Evolutionary conservation across 2,888 invertebrate species (phyloP), one percentile per base, ranked within the genome.

Genomic region (Rhimphoctona megacephalus): DNA sequence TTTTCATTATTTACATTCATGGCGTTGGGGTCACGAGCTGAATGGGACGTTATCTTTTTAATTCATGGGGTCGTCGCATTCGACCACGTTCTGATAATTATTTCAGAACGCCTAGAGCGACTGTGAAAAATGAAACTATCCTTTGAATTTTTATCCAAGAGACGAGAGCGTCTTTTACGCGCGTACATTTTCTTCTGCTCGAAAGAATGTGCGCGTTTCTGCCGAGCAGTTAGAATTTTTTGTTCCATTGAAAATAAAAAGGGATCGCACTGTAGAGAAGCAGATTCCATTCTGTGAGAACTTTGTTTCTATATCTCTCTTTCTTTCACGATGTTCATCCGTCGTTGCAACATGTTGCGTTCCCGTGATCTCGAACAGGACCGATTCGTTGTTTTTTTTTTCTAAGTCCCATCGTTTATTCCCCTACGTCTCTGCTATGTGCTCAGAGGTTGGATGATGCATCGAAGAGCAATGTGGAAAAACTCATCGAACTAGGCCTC

Each of bases 261-360:
- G 17, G 64, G 64, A 49, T 49, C 66, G 49, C 22, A 33, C 14
- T 22, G 54, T 25, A 8, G 43, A 25, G 54, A 22, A 36, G 74
- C 89, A 88, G 87, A 90, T 90, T 90, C 83, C 89, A 81, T 70
- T 88, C 90, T 92, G 92, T 93, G 93, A 92, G 93, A 93, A 92
- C 39, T 39, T 87, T 87, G 90, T 90, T 90, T 52, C 67, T 39
- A 1, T 52, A 9, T 66, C 6, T 36, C 7, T 43, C 64, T 33
- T 4, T 72, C 17, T 52, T 22, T 43, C 46, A 86, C 80, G 82
- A 90, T 61, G 69, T 77, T 61, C 17, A 14, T 52, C 19, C 17
- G 8, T 61, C 25, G 52, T 14, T 46, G 77, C 46, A 81, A 73
- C 83, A 54, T 67, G 78, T 72, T 76, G 67, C 77, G 67, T 33